Evolutionary conservation across 2,797 vertebrate species (phyloP).

Genomic region (Crocidura indochinensis): DNA sequence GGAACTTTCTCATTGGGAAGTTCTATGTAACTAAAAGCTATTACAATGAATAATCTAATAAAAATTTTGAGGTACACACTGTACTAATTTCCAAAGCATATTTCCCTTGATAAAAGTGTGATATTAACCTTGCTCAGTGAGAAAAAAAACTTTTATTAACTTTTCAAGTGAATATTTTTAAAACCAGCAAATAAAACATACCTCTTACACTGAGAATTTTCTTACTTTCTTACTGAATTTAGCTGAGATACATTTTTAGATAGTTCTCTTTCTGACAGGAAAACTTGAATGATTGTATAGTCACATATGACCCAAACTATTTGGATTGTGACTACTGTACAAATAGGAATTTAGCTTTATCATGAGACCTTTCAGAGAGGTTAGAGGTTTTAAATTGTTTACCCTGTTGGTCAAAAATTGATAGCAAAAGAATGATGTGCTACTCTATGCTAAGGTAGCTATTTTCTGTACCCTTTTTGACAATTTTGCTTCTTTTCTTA

Average conservation of each 20-base stretch:
- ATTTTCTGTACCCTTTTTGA: neutral
- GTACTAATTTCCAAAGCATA: constrained; percentile 19
- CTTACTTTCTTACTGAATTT: neutral
- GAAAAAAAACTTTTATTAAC: constrained; percentile 45
- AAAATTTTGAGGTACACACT: constrained; percentile 27
- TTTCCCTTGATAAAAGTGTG: constrained; percentile 38
- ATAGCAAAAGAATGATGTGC: neutral
- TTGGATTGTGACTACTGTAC: neutral
- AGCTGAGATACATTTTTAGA: neutral
- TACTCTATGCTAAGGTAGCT: neutral
- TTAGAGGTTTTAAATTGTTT: neutral
- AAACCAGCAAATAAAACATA: neutral
- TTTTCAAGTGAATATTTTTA: neutral
- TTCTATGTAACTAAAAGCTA: constrained; percentile 18
- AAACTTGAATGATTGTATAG: neutral
- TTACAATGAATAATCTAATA: constrained; percentile 56
- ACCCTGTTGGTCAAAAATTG: neutral
- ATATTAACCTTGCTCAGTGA: neutral
- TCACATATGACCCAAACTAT: neutral
- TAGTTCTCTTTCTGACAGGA: neutral
- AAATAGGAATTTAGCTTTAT: neutral
- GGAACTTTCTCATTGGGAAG: constrained; percentile 33
- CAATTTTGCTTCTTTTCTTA: neutral
- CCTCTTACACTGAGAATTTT: neutral
- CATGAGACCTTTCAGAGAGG: neutral